Evolutionary conservation across 2,113 vertebrate species (phyloP).

Genomic region (Rostratula benghalensis): DNA sequence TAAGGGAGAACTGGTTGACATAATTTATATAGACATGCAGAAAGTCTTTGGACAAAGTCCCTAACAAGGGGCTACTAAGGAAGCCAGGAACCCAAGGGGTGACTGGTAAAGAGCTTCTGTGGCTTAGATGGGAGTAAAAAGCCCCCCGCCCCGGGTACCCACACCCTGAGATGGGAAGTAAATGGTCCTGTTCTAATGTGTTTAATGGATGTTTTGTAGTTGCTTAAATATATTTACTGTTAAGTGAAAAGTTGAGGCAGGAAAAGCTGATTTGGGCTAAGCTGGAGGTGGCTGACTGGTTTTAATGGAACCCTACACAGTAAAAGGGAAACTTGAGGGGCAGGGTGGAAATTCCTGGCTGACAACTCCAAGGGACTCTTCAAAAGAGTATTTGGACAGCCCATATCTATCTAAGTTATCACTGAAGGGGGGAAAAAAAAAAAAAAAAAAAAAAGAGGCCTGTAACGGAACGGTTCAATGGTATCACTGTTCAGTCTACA

Average conservation of each 20-base stretch:
- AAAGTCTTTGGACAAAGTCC: background rate
- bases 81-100: background rate
- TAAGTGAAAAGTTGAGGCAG: background rate
- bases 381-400: conserved; percentile 38
- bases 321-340: background rate
- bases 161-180: background rate
- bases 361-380: conserved; percentile 22
- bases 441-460: background rate
- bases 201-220: too few species aligned
- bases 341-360: conserved; percentile 52
- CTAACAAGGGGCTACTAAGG: background rate
- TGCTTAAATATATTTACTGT: background rate
- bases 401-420: conserved; percentile 33
- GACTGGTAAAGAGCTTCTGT: background rate
- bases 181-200: too few species aligned
- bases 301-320: background rate
- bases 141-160: fast-evolving
- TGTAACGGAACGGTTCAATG: background rate
- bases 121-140: background rate
- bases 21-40: background rate
- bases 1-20: background rate
- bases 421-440: background rate
- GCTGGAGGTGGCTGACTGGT: background rate
- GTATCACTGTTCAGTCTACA: conserved; percentile 12
- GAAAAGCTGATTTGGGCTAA: background rate